phyloP scores from a whole-genome alignment of 2,797 vertebrate genomes.

The Chrosomus eos region DNA sequence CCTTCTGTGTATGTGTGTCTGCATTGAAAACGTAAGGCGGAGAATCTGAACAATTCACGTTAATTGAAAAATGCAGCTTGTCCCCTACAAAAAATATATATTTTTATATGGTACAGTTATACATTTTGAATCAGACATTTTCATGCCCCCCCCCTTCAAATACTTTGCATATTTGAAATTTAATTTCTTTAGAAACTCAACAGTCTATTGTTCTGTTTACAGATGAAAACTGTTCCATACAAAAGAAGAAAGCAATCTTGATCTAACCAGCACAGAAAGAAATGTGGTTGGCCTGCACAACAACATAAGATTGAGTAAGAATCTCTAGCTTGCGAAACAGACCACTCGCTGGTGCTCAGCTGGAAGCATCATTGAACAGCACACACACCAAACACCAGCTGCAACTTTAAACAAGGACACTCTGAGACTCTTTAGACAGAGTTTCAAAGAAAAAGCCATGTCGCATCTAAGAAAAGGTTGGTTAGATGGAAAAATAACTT shows the following conservation, averaged over 20 bases:
- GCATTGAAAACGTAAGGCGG: neutral
- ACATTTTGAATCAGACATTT: neutral
- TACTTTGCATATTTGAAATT: too few relatives aligned
- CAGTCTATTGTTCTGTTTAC: neutral
- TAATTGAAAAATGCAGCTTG: neutral
- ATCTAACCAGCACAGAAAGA: neutral
- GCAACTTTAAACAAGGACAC: neutral
- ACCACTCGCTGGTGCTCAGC: neutral
- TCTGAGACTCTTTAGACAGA: neutral
- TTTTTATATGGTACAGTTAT: neutral
- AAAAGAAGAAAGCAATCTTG: neutral
- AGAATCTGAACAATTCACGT: neutral
- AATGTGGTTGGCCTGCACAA: neutral
- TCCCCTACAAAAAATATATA: neutral
- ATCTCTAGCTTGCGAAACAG: neutral
- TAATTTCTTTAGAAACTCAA: neutral
- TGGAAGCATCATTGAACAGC: constrained; percentile 1
- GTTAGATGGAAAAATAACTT: neutral
- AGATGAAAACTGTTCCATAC: neutral
- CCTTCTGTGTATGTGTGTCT: neutral
- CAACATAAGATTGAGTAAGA: neutral
- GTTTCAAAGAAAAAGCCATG: neutral
- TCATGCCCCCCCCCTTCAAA: too few relatives aligned
- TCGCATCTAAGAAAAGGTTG: neutral
- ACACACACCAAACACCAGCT: neutral